phyloP scores from a whole-genome alignment of 2,113 vertebrate species.

The Azemiops feae region DNA sequence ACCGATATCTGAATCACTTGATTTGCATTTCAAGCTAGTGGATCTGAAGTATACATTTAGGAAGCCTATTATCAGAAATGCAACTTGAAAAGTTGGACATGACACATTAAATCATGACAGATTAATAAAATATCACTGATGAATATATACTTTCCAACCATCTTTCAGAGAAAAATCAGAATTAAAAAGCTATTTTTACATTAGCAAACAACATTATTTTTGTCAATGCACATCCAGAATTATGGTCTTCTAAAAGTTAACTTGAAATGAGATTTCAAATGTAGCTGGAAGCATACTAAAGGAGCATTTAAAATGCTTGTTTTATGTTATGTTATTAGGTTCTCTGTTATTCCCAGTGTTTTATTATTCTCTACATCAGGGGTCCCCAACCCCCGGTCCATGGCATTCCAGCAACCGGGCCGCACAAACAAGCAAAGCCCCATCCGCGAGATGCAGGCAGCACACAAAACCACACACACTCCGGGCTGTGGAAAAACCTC shows the following conservation, averaged over 20 bases:
- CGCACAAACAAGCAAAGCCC: too few species aligned
- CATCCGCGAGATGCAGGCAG: too few species aligned
- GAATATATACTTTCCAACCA: conserved; percentile 43
- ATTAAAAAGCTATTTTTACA: conserved; percentile 37
- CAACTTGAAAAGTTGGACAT: conserved; percentile 46
- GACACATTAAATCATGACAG: conserved; percentile 47
- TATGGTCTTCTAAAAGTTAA: background rate
- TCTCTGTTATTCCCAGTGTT: background rate
- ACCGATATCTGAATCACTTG: conserved; percentile 38
- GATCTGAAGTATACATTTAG: conserved; percentile 49
- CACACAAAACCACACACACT: too few species aligned
- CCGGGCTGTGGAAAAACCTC: too few species aligned
- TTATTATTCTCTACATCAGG: background rate
- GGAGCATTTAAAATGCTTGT: background rate
- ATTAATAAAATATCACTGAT: conserved; percentile 57
- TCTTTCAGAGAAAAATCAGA: conserved; percentile 13
- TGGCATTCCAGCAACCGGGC: too few species aligned
- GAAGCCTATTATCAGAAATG: conserved; percentile 54
- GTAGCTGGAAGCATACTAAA: background rate
- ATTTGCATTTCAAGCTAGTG: conserved; percentile 42
- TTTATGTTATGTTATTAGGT: conserved; percentile 12
- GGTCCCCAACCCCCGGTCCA: too few species aligned
- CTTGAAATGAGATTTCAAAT: background rate
- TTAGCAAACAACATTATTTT: conserved; percentile 9
- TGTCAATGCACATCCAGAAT: conserved; percentile 2